Conservation (phyloP, 2,888 invertebrate genomes). For the Megamerina dolium region DNA sequence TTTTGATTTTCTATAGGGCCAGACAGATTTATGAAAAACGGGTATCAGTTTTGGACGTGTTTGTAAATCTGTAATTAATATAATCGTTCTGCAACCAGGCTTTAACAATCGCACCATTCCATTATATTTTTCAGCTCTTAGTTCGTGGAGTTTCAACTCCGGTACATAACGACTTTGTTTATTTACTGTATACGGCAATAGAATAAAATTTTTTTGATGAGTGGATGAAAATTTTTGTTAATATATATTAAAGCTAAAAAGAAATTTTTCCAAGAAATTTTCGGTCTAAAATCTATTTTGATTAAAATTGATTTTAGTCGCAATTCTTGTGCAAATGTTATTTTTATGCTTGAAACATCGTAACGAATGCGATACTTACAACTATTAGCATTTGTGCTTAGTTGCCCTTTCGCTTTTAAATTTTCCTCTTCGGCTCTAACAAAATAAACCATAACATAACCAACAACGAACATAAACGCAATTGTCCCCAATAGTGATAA, state of each 20-base stretch:
- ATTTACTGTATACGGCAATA: constrained; percentile 19
- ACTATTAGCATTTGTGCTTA: constrained; percentile 28
- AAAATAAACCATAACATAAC: constrained; percentile 80
- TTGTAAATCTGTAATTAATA: constrained; percentile 83
- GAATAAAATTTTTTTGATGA: too few relatives aligned
- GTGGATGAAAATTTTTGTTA: too few relatives aligned
- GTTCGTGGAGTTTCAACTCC: constrained; percentile 80
- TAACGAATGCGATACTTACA: constrained; percentile 33
- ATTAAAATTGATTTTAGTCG: too few relatives aligned
- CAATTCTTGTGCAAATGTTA: too few relatives aligned
- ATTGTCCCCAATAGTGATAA: constrained; percentile 73
- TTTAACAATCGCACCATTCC: constrained; percentile 86
- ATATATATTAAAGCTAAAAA: too few relatives aligned
- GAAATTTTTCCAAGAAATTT: too few relatives aligned
- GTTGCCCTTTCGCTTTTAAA: constrained; percentile 40
- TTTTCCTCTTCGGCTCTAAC: constrained; percentile 53
- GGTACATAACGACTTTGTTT: constrained; percentile 43
- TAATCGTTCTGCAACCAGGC: constrained; percentile 91
- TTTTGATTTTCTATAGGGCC: constrained; percentile 95
- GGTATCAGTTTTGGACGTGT: constrained; percentile 81
- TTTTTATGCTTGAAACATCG: too few relatives aligned
- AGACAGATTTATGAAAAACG: constrained; percentile 87
- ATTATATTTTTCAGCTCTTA: constrained; percentile 91
- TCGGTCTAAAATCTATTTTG: too few relatives aligned
- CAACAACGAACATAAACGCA: constrained; percentile 68